These are phyloP conservation scores for Trichogramma dendrolimi DNA, from an alignment of 2,888 invertebrate species.

Conservation along the genomic window DNA sequence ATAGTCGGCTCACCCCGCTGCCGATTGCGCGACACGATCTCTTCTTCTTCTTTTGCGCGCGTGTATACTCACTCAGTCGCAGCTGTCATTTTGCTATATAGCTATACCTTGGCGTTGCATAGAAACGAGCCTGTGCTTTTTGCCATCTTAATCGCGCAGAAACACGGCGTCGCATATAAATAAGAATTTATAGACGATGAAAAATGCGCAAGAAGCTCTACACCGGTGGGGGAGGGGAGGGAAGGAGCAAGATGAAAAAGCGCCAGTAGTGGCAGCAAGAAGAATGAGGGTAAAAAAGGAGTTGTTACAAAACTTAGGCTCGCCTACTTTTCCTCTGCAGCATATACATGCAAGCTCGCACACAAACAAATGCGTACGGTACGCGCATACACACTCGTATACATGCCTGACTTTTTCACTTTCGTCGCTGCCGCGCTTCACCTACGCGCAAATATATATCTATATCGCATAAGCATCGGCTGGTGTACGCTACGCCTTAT, in stretches of 20 bases:
- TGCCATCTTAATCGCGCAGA: slow-evolving; percentile 45
- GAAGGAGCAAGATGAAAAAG: slow-evolving; percentile 5
- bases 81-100: too few species aligned
- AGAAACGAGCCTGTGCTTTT: background rate
- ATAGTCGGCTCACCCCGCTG: too few species aligned
- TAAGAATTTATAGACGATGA: slow-evolving; percentile 52
- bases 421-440: slow-evolving; percentile 17
- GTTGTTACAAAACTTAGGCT: slow-evolving; percentile 41
- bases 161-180: slow-evolving; percentile 51
- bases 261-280: slow-evolving; percentile 23
- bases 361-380: too few species aligned
- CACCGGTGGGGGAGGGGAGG: slow-evolving; percentile 3
- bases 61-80: too few species aligned
- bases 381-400: too few species aligned
- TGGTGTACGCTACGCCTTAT: too few species aligned
- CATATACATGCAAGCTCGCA: too few species aligned
- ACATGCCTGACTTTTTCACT: slow-evolving; percentile 22
- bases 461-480: background rate
- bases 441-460: slow-evolving; percentile 14
- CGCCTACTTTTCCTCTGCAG: slow-evolving; percentile 29
- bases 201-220: slow-evolving; percentile 42
- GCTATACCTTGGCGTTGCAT: too few species aligned
- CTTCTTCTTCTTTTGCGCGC: too few species aligned
- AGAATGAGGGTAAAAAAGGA: slow-evolving; percentile 32
- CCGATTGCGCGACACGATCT: too few species aligned